These are phyloP conservation scores for Lepidocyrtinus sp. DNA, from an alignment of 2,888 invertebrate species.

Conservation along the genomic window DNA sequence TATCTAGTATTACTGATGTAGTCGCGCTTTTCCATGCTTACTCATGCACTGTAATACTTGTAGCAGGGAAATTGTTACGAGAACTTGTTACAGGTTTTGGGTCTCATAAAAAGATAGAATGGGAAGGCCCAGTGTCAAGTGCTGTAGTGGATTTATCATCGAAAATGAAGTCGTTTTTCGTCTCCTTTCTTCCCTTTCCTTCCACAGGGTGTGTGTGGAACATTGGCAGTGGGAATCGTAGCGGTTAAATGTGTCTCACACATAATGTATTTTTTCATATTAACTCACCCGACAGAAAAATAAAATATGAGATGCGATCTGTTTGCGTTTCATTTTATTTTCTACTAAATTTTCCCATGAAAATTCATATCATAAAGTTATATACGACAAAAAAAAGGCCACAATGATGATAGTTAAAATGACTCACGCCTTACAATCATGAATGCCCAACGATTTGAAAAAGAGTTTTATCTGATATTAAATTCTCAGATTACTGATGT, in stretches of 20 bases:
- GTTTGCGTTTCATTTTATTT: constrained; percentile 60
- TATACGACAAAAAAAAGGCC: constrained; percentile 25
- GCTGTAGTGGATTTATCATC: constrained; percentile 59
- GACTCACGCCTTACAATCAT: constrained; percentile 9
- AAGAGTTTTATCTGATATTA: too few relatives aligned
- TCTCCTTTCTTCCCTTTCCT: constrained; percentile 22
- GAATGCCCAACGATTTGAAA: too few relatives aligned
- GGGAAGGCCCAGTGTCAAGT: constrained; percentile 51
- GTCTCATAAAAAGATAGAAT: constrained; percentile 45
- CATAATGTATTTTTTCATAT: constrained; percentile 8
- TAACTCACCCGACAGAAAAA: constrained; percentile 12
- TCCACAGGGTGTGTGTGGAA: neutral
- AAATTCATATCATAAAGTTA: constrained; percentile 42
- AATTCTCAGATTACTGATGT: too few relatives aligned
- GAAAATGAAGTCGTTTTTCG: constrained; percentile 44
- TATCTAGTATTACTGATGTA: constrained; percentile 43
- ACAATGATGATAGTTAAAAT: constrained; percentile 36
- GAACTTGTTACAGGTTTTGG: constrained; percentile 24
- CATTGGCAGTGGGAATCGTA: neutral
- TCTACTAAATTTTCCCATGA: constrained; percentile 58
- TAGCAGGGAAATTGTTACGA: neutral
- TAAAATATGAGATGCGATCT: constrained; percentile 36
- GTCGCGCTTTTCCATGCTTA: constrained; percentile 1
- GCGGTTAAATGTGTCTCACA: neutral
- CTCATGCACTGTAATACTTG: neutral